Conservation (phyloP, 2,888 invertebrate species). For the Agrochola circellaris region DNA sequence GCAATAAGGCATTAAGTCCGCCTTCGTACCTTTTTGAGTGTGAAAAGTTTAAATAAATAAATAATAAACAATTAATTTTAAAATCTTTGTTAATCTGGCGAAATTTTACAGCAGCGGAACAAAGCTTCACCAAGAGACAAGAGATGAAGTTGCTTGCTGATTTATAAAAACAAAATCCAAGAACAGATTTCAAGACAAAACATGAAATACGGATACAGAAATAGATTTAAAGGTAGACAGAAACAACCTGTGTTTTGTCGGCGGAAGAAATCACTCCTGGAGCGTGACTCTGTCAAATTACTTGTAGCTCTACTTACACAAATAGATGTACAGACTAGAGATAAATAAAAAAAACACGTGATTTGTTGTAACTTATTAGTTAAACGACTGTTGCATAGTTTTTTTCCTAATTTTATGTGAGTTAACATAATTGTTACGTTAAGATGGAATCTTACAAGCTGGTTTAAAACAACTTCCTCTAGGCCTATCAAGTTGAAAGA, state of each 20-base stretch:
- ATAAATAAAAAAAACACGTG: neutral
- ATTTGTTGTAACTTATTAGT: neutral
- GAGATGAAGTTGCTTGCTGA: neutral
- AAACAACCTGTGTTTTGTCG: conserved; percentile 1
- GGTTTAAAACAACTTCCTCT: neutral
- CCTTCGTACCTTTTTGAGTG: too few relatives aligned
- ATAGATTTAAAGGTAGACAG: conserved; percentile 22
- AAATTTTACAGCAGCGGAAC: neutral
- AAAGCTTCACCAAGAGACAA: neutral
- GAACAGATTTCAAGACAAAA: neutral
- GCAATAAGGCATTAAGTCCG: too few relatives aligned
- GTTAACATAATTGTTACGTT: neutral
- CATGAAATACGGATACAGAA: conserved; percentile 3
- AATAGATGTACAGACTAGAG: conserved; percentile 18
- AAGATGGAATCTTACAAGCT: neutral
- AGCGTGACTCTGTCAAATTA: conserved; percentile 48
- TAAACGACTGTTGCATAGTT: neutral
- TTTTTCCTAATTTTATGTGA: neutral
- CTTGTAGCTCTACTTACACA: conserved; percentile 12
- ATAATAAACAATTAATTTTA: neutral
- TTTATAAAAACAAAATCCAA: neutral
- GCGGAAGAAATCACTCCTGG: conserved; percentile 21
- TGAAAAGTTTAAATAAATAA: too few relatives aligned
- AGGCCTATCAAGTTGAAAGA: neutral
- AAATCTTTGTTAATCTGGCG: neutral